These are phyloP conservation scores for Melolontha melolontha DNA, from an alignment of 2,888 invertebrate species.

Conservation along the genomic window DNA sequence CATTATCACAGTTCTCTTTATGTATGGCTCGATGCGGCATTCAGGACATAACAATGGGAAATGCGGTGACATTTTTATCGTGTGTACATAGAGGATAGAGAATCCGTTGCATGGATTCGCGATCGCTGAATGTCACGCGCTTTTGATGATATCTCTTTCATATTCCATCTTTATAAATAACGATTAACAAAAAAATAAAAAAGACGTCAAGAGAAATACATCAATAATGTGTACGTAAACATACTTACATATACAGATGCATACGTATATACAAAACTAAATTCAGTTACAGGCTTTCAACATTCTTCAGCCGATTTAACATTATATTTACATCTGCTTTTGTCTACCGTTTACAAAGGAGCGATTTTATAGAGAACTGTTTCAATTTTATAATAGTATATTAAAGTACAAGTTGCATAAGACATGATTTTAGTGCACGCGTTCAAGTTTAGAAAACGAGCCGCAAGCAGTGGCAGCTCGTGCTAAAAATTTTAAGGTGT, in stretches of 20 bases:
- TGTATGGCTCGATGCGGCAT: conserved; percentile 62
- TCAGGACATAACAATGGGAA: conserved; percentile 61
- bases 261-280: too few species aligned
- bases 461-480: too few species aligned
- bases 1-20: conserved; percentile 61
- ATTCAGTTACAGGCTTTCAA: too few species aligned
- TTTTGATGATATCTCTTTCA: conserved; percentile 49
- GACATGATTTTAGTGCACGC: too few species aligned
- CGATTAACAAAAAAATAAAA: conserved; percentile 41
- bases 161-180: conserved; percentile 46
- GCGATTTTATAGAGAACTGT: too few species aligned
- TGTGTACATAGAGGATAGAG: conserved; percentile 61
- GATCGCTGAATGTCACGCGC: conserved; percentile 55
- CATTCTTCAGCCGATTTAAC: too few species aligned
- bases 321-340: too few species aligned
- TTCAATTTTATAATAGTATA: too few species aligned
- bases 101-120: conserved; percentile 55
- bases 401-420: too few species aligned
- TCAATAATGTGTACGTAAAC: not conserved
- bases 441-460: too few species aligned
- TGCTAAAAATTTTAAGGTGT: too few species aligned
- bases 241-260: not conserved
- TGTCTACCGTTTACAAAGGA: too few species aligned
- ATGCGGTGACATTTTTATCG: conserved; percentile 63
- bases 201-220: conserved; percentile 9